phyloP scores from a whole-genome alignment of 1,140 invertebrate genomes.

The Achatina immaculata region DNA sequence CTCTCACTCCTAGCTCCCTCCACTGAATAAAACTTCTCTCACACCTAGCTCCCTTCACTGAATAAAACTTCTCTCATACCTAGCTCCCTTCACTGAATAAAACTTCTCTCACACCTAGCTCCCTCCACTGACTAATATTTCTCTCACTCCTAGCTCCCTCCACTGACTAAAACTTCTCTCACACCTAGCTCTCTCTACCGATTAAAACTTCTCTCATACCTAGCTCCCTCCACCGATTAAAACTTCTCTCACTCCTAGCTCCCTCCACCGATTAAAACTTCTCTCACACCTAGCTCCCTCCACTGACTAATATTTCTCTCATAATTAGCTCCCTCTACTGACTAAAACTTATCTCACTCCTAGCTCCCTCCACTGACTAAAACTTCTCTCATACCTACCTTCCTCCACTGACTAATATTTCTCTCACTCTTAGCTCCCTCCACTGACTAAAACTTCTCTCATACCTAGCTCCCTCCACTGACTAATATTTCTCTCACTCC shows the following conservation, averaged over 20 bases:
- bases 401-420: background rate
- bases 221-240: too few relatives aligned
- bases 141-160: too few relatives aligned
- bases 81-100: background rate
- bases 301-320: background rate
- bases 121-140: background rate
- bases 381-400: background rate
- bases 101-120: background rate
- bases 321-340: background rate
- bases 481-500: background rate
- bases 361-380: background rate
- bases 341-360: background rate
- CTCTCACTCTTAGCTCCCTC: background rate
- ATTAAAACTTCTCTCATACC: too few relatives aligned
- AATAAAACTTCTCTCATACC: background rate
- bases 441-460: background rate
- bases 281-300: background rate
- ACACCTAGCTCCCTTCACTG: background rate
- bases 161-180: too few relatives aligned
- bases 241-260: too few relatives aligned
- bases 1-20: too few relatives aligned
- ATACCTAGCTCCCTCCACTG: background rate
- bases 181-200: too few relatives aligned
- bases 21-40: background rate
- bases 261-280: background rate